Evolutionary conservation across 1,140 invertebrate genomes (phyloP).

Genomic region (Trachymyrmex septentrionalis): DNA sequence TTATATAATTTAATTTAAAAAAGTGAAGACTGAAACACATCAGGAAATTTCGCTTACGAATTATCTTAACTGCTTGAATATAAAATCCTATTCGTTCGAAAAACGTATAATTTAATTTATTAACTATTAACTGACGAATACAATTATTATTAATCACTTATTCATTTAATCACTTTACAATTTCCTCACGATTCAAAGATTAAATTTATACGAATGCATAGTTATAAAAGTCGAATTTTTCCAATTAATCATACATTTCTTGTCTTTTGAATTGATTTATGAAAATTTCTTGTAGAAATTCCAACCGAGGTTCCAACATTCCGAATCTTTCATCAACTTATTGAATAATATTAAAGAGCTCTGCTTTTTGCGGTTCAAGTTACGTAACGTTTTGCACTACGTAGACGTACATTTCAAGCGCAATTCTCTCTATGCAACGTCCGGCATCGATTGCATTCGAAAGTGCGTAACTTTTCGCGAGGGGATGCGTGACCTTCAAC

Average conservation of each 20-base stretch:
- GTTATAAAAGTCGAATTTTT: background rate
- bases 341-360: background rate
- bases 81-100: background rate
- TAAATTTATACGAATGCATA: slow-evolving; percentile 19
- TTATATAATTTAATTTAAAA: slow-evolving; percentile 18
- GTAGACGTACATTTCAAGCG: background rate
- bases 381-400: background rate
- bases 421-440: background rate
- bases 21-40: background rate
- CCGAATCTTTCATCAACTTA: background rate
- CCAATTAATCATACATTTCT: background rate
- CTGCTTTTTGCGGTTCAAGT: background rate
- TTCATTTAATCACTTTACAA: slow-evolving; percentile 16
- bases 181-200: background rate
- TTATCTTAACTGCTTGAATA: background rate
- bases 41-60: background rate
- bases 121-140: slow-evolving; percentile 1
- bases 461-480: slow-evolving; percentile 32
- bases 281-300: background rate
- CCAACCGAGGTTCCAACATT: background rate
- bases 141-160: background rate
- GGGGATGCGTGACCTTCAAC: slow-evolving; percentile 50
- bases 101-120: background rate
- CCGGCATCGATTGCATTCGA: slow-evolving; percentile 16
- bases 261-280: background rate